Percentiles rank a stretch among this genome's conserved stretches.
Conservation (phyloP, 2,888 invertebrate species). For the Cosmopolites sordidus region DNA sequence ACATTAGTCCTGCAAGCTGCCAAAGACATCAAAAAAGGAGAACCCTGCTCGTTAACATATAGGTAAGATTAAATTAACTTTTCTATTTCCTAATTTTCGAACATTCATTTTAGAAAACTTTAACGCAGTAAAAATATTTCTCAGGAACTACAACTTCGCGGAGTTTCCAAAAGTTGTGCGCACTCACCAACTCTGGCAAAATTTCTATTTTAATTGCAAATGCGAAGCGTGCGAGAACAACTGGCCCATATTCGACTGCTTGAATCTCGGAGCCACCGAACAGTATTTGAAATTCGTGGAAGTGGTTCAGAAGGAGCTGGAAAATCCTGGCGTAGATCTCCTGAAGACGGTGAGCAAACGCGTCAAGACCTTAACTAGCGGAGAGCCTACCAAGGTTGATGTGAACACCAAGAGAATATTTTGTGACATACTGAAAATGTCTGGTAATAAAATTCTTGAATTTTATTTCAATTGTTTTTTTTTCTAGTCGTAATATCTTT, state of each 20-base stretch:
- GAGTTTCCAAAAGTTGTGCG: constrained; percentile 24
- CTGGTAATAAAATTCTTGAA: constrained; percentile 24
- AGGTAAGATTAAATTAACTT: constrained; percentile 8
- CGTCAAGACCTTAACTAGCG: constrained; percentile 11
- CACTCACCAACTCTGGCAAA: constrained; percentile 52
- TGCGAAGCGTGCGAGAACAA: constrained; percentile 70
- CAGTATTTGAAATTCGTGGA: constrained; percentile 20
- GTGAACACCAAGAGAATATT: constrained; percentile 22
- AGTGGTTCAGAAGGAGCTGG: constrained; percentile 13
- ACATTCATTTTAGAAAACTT: too few relatives aligned
- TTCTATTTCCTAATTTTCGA: too few relatives aligned
- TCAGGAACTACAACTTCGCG: constrained; percentile 48
- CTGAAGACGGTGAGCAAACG: constrained; percentile 15
- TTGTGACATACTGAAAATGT: constrained; percentile 21
- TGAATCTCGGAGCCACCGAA: constrained; percentile 15
- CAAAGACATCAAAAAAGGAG: constrained; percentile 64
- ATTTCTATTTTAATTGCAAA: constrained; percentile 74
- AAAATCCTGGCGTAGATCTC: constrained; percentile 2
- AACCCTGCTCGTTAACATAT: constrained; percentile 74
- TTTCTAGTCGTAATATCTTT: too few relatives aligned
- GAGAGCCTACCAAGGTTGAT: constrained; percentile 24
- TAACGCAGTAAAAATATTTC: neutral
- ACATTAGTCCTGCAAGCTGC: constrained; percentile 56
- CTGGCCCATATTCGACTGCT: constrained; percentile 54
- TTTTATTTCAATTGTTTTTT: constrained; percentile 9